A percentile compares a stretch with the other conserved stretches of the same genome.
These are phyloP conservation scores for Pomatostomus ruficeps DNA, from an alignment of 2,113 vertebrate species.

Conservation along the genomic window DNA sequence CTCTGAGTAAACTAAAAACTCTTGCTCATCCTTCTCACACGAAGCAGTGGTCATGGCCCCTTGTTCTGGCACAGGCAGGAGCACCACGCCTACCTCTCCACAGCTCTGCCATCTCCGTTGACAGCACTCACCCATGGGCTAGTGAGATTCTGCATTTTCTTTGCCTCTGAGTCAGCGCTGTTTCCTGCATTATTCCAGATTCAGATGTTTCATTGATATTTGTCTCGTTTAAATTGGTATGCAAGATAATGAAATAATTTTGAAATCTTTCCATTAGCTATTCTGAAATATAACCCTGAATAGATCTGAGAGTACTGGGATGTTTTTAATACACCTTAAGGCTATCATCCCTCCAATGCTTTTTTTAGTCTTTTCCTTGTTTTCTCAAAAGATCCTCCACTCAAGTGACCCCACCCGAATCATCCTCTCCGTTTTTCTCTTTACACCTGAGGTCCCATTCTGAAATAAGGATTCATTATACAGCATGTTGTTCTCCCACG, in stretches of 20 bases:
- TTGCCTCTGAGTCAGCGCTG: background rate
- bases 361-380: background rate
- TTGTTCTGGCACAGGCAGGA: background rate
- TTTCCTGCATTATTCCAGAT: background rate
- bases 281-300: background rate
- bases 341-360: background rate
- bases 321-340: background rate
- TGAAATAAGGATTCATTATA: background rate
- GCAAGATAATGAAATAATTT: background rate
- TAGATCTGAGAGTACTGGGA: background rate
- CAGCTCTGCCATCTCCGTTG: background rate
- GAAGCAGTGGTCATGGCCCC: background rate
- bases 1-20: background rate
- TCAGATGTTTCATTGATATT: background rate
- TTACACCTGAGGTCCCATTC: background rate
- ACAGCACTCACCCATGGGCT: rapidly evolving
- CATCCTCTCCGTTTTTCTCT: background rate
- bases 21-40: background rate
- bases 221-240: background rate
- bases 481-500: background rate
- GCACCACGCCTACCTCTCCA: background rate
- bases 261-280: background rate
- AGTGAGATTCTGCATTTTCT: background rate
- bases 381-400: background rate
- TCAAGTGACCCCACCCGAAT: background rate